Base-by-base conservation (phyloP, 2,888 invertebrate species). In the Mesorhabditis belari region DNA sequence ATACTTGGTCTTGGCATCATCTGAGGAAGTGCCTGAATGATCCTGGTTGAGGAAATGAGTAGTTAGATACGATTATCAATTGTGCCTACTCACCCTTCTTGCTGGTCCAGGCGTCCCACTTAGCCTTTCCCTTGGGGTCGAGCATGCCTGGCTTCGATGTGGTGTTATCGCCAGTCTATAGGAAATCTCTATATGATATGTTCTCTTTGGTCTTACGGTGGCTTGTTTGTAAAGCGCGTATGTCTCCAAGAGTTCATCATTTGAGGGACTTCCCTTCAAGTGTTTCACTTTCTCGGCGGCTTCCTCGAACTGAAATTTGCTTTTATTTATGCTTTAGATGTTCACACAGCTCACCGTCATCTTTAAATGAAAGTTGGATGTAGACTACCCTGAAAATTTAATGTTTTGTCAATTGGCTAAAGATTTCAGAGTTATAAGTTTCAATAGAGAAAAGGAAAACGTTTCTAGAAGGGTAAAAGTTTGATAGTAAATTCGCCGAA, bases 261-360 rank as follows among this genome's bases (percentile, higher is more conserved):
- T 91, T 88, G 75, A 87, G 83, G 67, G 88, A 87, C 87, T 96
- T 84, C 83, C 94, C 93, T 62, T 68, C 66, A 19, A 82, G 81
- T 69, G 59, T 63, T 73, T 70, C 35, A 72, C 69, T 58, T 69
- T 56, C n/a, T 61, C 65, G 53, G 56, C 66, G 26, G 66, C 57
- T 17, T 52, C 53, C 27, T 67, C 66, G 44, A 35, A 35, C 44
- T 35, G 44, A 17, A 35, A 35, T 17, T 17, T 35, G n/a, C 12
- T 17, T 17, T 35, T n/a, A 35, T 35, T n/a, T 35, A 9, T 35
- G 12, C 44, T n/a, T 35, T 35, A n/a, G n/a, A n/a, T n/a, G n/a
- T n/a, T n/a, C n/a, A n/a, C n/a, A n/a, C n/a, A n/a, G n/a, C n/a
- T n/a, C n/a, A n/a, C n/a, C n/a, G n/a, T n/a, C n/a, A n/a, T n/a